phyloP scores from a whole-genome alignment of 1,140 invertebrate genomes.

The Metaphire vulgaris region DNA sequence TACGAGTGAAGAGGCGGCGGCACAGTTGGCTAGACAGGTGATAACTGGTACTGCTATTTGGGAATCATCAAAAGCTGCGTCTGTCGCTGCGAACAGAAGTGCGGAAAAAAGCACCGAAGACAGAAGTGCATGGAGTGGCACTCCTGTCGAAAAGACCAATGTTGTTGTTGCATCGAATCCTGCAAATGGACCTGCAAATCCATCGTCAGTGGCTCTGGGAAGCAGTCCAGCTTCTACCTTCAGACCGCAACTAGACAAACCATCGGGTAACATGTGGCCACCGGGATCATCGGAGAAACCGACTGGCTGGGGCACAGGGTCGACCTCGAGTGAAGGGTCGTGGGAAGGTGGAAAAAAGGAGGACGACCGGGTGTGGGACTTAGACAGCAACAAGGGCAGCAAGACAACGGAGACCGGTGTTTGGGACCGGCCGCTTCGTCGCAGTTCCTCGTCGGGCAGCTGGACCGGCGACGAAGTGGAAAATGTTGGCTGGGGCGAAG shows the following conservation, averaged over 20 bases:
- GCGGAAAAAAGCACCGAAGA: slow-evolving; percentile 4
- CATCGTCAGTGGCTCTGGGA: background rate
- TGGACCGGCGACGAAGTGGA: slow-evolving; percentile 10
- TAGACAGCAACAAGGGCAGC: slow-evolving; percentile 3
- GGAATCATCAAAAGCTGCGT: slow-evolving; percentile 61
- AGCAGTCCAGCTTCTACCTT: slow-evolving; percentile 5
- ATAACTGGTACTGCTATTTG: slow-evolving; percentile 76
- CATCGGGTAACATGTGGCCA: slow-evolving; percentile 21
- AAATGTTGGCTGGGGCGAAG: slow-evolving; percentile 55
- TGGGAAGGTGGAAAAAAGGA: slow-evolving; percentile 10
- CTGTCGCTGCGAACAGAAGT: slow-evolving; percentile 31
- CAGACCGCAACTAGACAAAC: slow-evolving; percentile 33
- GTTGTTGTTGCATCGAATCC: slow-evolving; percentile 3
- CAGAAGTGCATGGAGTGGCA: background rate
- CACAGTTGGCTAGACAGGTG: slow-evolving; percentile 18
- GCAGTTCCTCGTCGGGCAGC: slow-evolving; percentile 52
- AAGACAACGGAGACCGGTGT: slow-evolving; percentile 16
- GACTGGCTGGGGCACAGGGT: slow-evolving; percentile 57
- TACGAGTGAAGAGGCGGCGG: slow-evolving; percentile 9
- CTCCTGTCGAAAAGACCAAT: background rate
- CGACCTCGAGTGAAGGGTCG: slow-evolving; percentile 43
- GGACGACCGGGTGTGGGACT: slow-evolving; percentile 11
- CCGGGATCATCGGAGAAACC: slow-evolving; percentile 35
- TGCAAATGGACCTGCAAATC: slow-evolving; percentile 24
- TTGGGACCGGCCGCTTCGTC: slow-evolving; percentile 57